Percentiles rank a stretch among this genome's conserved stretches.
phyloP scores from a whole-genome alignment of 2,888 invertebrate species.

The Disparrhopalites patrizii region DNA sequence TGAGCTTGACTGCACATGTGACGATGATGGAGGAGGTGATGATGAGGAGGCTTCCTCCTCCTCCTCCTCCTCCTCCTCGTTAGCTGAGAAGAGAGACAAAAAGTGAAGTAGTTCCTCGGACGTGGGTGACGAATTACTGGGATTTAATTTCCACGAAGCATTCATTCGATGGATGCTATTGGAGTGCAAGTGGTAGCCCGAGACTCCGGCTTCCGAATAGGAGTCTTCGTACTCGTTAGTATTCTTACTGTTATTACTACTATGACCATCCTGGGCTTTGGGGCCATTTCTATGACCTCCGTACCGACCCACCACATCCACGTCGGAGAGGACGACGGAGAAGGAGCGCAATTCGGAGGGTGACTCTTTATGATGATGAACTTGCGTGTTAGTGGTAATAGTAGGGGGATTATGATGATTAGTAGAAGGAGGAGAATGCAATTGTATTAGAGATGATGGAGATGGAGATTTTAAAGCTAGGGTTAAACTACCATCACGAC shows the following conservation, averaged over 20 bases:
- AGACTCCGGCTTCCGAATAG: conserved; percentile 44
- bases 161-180: conserved; percentile 48
- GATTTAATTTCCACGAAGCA: conserved; percentile 47
- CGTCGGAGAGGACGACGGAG: conserved; percentile 47
- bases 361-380: conserved; percentile 20
- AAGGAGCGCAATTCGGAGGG: conserved; percentile 45
- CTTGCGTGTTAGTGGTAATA: not conserved
- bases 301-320: conserved; percentile 47
- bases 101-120: conserved; percentile 43
- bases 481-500: conserved; percentile 48
- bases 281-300: too few species aligned
- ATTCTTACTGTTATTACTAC: conserved; percentile 8
- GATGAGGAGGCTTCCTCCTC: too few species aligned
- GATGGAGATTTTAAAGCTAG: conserved; percentile 29
- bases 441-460: too few species aligned
- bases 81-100: conserved; percentile 39
- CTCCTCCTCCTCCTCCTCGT: conserved; percentile 23
- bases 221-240: conserved; percentile 31
- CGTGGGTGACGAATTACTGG: conserved; percentile 35
- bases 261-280: not conserved
- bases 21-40: not conserved
- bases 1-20: not conserved
- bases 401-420: not conserved
- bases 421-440: not conserved
- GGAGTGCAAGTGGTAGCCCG: conserved; percentile 44